phyloP scores from a whole-genome alignment of 2,888 invertebrate species.

The Drosophila vallismaia region DNA sequence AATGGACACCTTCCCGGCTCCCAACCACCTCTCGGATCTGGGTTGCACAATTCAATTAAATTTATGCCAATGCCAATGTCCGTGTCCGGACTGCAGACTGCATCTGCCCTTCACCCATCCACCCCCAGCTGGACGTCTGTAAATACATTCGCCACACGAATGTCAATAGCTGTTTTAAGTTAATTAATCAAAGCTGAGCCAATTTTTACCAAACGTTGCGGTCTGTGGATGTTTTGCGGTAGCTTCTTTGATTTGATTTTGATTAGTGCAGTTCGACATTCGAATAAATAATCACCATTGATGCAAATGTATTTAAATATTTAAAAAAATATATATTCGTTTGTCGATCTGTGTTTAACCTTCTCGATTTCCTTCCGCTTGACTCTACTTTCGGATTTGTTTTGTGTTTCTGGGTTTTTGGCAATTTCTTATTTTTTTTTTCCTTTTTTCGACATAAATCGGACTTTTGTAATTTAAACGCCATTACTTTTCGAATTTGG shows the following conservation, averaged over 20 bases:
- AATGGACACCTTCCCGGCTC: constrained; percentile 3
- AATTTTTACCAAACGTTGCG: constrained; percentile 63
- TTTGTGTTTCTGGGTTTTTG: constrained; percentile 1
- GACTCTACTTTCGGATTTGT: constrained; percentile 6
- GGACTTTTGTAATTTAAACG: constrained; percentile 67
- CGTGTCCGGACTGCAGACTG: constrained; percentile 9
- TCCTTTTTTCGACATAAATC: constrained; percentile 30
- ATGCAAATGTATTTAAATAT: neutral
- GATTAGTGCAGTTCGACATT: neutral
- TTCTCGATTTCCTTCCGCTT: constrained; percentile 10
- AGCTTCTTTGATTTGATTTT: constrained; percentile 5
- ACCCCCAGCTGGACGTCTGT: neutral
- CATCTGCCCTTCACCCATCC: constrained; percentile 9
- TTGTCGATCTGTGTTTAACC: neutral
- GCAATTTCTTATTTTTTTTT: constrained; percentile 18
- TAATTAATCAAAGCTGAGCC: constrained; percentile 74
- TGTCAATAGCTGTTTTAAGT: constrained; percentile 73
- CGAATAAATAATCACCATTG: no score
- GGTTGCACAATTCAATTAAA: constrained; percentile 66
- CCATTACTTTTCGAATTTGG: constrained; percentile 65
- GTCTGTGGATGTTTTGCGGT: constrained; percentile 46
- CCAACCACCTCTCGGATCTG: constrained; percentile 2
- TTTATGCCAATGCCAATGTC: constrained; percentile 67
- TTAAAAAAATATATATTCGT: neutral
- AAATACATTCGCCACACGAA: constrained; percentile 24